Conservation (phyloP, 2,888 invertebrate species). For the Coleophora deauratella region DNA sequence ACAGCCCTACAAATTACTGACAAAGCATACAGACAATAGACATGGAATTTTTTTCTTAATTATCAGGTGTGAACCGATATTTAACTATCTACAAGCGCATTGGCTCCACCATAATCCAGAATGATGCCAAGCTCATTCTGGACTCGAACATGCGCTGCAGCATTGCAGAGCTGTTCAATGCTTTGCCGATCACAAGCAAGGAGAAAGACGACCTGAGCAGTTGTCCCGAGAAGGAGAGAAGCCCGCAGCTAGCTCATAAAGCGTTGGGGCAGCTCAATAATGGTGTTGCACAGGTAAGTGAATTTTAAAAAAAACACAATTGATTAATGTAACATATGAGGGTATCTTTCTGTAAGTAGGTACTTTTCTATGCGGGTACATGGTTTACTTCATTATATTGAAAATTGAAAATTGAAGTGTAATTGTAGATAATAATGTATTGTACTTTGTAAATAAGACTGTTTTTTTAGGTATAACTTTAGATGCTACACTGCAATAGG, state of each 20-base stretch:
- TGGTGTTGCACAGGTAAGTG: constrained; percentile 76
- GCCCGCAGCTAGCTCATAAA: constrained; percentile 70
- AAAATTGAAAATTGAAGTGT: too few relatives aligned
- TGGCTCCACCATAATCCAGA: constrained; percentile 79
- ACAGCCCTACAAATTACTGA: too few relatives aligned
- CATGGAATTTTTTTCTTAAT: too few relatives aligned
- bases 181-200: constrained; percentile 78
- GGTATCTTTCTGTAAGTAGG: too few relatives aligned
- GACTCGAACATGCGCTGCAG: constrained; percentile 77
- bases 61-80: constrained; percentile 78
- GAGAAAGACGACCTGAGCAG: constrained; percentile 82
- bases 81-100: constrained; percentile 81
- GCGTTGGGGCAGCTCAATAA: constrained; percentile 79
- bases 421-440: too few relatives aligned
- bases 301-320: neutral
- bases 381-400: neutral
- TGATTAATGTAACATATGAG: too few relatives aligned
- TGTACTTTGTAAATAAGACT: too few relatives aligned
- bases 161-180: constrained; percentile 75
- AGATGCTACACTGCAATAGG: too few relatives aligned
- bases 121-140: constrained; percentile 77
- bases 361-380: too few relatives aligned
- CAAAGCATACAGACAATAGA: too few relatives aligned
- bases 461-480: too few relatives aligned
- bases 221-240: constrained; percentile 77